These are phyloP conservation scores for Ptyas mucosa DNA, from an alignment of 2,113 vertebrate species.

Conservation along the genomic window DNA sequence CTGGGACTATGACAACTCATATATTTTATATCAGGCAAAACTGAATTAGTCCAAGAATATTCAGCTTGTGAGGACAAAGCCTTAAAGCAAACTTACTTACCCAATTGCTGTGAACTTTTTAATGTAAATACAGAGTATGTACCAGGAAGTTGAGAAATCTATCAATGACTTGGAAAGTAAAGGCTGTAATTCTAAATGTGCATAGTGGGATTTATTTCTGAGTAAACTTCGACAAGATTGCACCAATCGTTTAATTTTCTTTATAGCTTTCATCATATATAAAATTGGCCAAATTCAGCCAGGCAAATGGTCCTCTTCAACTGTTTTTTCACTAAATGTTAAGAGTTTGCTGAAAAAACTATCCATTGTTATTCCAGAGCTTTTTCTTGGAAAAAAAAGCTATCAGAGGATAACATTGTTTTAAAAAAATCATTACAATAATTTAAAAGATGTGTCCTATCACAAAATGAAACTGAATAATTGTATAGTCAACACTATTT, in stretches of 20 bases:
- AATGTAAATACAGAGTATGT: not conserved
- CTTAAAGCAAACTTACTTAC: not conserved
- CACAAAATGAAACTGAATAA: conserved; percentile 2
- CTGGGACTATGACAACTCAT: not conserved
- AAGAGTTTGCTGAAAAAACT: not conserved
- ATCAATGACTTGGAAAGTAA: not conserved
- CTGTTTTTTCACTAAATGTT: not conserved
- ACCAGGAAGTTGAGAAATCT: not conserved
- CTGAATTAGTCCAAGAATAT: not conserved
- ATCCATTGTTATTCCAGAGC: not conserved
- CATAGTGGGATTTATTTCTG: not conserved
- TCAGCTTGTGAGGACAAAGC: not conserved
- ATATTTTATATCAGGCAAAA: not conserved
- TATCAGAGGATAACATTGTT: conserved; percentile 10
- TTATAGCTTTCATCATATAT: not conserved
- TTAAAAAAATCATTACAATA: conserved; percentile 12
- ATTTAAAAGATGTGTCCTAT: conserved; percentile 10
- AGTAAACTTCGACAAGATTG: not conserved
- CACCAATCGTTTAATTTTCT: not conserved
- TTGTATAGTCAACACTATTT: conserved; percentile 17
- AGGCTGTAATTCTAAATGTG: not conserved
- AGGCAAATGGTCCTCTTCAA: not conserved
- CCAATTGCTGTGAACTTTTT: not conserved
- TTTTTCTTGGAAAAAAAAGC: not conserved
- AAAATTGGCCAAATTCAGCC: not conserved